A percentile compares a stretch with the other conserved stretches of the same genome.
Evolutionary conservation across 2,888 invertebrate genomes (phyloP).

Genomic region (Tipula unca): DNA sequence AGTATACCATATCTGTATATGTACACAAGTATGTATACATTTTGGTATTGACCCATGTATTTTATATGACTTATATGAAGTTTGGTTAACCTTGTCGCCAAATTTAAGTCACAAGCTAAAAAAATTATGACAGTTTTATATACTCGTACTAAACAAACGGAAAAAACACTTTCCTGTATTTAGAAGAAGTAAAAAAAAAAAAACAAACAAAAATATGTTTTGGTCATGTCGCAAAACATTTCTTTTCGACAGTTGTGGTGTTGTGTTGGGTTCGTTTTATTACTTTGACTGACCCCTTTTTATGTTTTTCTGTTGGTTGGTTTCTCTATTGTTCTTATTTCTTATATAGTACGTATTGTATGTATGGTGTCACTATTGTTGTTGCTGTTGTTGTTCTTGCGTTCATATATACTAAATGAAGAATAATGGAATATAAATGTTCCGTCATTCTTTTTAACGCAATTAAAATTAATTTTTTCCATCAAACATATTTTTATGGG

Average conservation of each 20-base stretch:
- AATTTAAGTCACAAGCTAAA: background rate
- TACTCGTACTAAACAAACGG: background rate
- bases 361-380: background rate
- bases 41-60: background rate
- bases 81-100: background rate
- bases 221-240: background rate
- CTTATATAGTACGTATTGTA: background rate
- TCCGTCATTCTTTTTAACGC: constrained; percentile 4
- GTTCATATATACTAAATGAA: background rate
- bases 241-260: constrained; percentile 1
- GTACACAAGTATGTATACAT: background rate
- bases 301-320: background rate
- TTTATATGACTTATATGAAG: background rate
- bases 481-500: constrained; percentile 14
- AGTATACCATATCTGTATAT: background rate
- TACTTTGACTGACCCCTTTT: background rate
- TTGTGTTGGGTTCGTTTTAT: background rate
- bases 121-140: constrained; percentile 14
- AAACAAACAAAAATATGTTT: background rate
- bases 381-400: background rate
- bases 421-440: constrained; percentile 8
- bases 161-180: background rate
- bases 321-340: background rate
- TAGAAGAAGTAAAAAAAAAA: too few species aligned
- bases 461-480: constrained; percentile 14